Base-by-base conservation (phyloP, 2,113 vertebrate genomes). In the Heterotis niloticus region DNA sequence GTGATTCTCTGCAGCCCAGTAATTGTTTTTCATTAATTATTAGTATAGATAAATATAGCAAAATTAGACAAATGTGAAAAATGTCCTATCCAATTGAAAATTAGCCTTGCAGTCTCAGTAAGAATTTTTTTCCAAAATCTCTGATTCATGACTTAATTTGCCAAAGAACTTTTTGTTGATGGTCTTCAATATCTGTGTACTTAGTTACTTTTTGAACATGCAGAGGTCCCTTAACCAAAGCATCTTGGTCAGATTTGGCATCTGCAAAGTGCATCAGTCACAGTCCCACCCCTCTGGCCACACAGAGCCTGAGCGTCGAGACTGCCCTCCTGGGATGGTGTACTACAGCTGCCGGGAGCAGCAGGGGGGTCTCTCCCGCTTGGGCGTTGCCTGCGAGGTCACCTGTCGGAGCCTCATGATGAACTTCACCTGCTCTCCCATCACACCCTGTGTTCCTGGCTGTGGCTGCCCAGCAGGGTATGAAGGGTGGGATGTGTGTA, bases 341-440 rank as follows among this genome's bases (percentile, higher is more conserved):
- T 99, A 96, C 87, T 96, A 96, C 76, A 95, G 95, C 92, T 99
- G 97, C 86, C 91, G 87, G 57, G 95, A 94, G 87, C 95, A 93
- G 68, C 88, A 94, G 79, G 93, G 93, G 62, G 93, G 92, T 20
- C 87, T 92, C 68, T 93, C 93, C 79, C 89, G 93, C 56, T 88
- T 93, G 0, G 97, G 97, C 23, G 83, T 95, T 82, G 96, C 95
- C 10, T 99, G 96, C 59, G 95, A 94, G 78, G 88, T 92, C 5
- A 98, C 98, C 5, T 99, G 98, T 88, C 92, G 91, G 0, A 99
- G 97, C 84, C 89, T 99, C 85, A 98, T 97, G 91, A 95, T 99
- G 94, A 99, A 99, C 88, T 94, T 99, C 85, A 97, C 96, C 78
- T 99, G 98, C 78, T 91, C 94, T 12, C 96, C 96, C 20, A 95